Percentiles rank a stretch among this genome's conserved stretches.
phyloP scores from a whole-genome alignment of 2,113 vertebrate species.

The Peromyscus californicus region DNA sequence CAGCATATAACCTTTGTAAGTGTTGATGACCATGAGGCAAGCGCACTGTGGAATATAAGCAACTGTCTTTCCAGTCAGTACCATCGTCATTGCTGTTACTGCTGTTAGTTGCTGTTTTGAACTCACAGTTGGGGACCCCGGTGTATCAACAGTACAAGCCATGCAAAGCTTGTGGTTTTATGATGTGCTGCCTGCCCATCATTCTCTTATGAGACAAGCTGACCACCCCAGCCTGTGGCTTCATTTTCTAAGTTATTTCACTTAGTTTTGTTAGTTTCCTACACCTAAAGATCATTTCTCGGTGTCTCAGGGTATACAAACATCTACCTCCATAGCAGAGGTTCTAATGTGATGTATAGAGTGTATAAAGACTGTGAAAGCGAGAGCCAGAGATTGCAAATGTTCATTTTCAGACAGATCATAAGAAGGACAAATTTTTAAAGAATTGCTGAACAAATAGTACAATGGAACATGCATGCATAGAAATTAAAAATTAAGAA shows the following conservation, averaged over 20 bases:
- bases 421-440: conserved; percentile 12
- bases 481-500: conserved; percentile 65
- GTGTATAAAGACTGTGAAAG: not conserved
- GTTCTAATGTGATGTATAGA: not conserved
- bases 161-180: not conserved
- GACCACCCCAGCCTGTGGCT: not conserved
- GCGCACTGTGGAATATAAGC: not conserved
- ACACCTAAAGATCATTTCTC: conserved; percentile 30
- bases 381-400: not conserved
- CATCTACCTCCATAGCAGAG: not conserved
- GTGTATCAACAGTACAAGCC: not conserved
- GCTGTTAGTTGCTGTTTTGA: not conserved
- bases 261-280: conserved; percentile 3
- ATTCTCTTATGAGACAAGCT: not conserved
- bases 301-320: not conserved
- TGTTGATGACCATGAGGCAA: not conserved
- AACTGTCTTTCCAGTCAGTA: not conserved
- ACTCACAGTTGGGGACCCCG: not conserved
- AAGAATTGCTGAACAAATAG: conserved; percentile 48
- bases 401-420: conserved; percentile 35
- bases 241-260: conserved; percentile 33
- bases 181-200: not conserved
- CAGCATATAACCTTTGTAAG: not conserved
- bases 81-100: not conserved
- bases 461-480: not conserved